Evolutionary conservation across 1,140 invertebrate genomes (phyloP), one percentile per base, ranked within the genome.

Genomic region (Zaprionus nigranus): DNA sequence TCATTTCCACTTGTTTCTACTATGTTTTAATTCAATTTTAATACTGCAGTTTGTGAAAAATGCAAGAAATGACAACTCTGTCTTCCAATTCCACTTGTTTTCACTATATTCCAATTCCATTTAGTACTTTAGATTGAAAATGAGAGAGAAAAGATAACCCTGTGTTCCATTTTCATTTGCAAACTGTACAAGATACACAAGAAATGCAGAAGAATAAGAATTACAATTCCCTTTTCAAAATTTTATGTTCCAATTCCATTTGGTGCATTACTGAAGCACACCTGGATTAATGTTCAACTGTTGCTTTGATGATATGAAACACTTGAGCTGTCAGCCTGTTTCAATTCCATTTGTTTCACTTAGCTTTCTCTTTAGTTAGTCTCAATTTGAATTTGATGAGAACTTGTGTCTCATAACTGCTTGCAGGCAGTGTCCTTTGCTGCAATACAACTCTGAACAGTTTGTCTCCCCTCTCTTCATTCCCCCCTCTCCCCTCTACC

Each of bases 321-420:
- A 30, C 28, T 30, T 30, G 28, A 9, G 9, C 7, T 30, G 2
- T 30, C 2, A 9, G 1, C 6, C n/a, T 43, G 40, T 46, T 46
- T 5, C 20, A 51, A 51, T 51, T 51, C 46, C 46, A 51, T 2
- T 13, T 24, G 43, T 49, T 20, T 11, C 43, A 22, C 15, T n/a
- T 49, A 5, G 3, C 5, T 43, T 43, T 5, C n/a, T 6, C 15
- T 2, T 1, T 17, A n/a, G 2, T 43, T 7, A 11, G 11, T 46
- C 13, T 36, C 22, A 30, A 24, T 20, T 51, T 36, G n/a, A 56
- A 38, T 38, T n/a, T 60, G 6, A 34, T 11, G 30, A n/a, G 7
- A 58, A 43, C 65, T 34, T 46, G 28, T 28, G 36, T 68, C 9
- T 24, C 28, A 40, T 22, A 61, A 62, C 40, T 75, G 58, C 26